Conservation (phyloP, 2,888 invertebrate genomes). For the Bibio marci region DNA sequence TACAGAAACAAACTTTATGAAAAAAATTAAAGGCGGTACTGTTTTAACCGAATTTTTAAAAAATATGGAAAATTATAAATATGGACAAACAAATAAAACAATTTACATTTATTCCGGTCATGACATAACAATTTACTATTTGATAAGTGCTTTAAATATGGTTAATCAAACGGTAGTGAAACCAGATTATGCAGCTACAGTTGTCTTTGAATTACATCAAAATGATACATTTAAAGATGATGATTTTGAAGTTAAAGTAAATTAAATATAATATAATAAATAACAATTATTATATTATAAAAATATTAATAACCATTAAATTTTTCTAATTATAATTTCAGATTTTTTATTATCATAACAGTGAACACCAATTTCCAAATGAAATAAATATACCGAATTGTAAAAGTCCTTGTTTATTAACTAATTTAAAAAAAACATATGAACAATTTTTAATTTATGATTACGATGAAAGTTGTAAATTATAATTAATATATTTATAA, state of each 20-base stretch:
- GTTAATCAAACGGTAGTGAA: conserved; percentile 36
- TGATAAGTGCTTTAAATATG: conserved; percentile 57
- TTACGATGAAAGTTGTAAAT: conserved; percentile 49
- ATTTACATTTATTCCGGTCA: conserved; percentile 63
- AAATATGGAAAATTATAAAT: conserved; percentile 37
- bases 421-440: conserved; percentile 34
- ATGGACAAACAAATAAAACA: conserved; percentile 29
- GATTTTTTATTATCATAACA: too few species aligned
- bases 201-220: conserved; percentile 56
- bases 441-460: conserved; percentile 40
- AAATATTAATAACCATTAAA: too few species aligned
- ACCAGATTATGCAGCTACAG: conserved; percentile 60
- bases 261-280: too few species aligned
- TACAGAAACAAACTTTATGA: conserved; percentile 51
- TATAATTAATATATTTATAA: too few species aligned
- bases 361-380: conserved; percentile 37
- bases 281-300: too few species aligned
- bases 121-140: conserved; percentile 61
- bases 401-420: conserved; percentile 41
- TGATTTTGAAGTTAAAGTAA: conserved; percentile 43
- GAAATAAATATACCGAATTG: conserved; percentile 45
- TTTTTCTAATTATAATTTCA: too few species aligned
- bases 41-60: conserved; percentile 48
- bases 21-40: conserved; percentile 54
- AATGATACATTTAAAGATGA: conserved; percentile 25